Evolutionary conservation across 2,888 invertebrate species (phyloP).

Genomic region (Copidosoma aretas): DNA sequence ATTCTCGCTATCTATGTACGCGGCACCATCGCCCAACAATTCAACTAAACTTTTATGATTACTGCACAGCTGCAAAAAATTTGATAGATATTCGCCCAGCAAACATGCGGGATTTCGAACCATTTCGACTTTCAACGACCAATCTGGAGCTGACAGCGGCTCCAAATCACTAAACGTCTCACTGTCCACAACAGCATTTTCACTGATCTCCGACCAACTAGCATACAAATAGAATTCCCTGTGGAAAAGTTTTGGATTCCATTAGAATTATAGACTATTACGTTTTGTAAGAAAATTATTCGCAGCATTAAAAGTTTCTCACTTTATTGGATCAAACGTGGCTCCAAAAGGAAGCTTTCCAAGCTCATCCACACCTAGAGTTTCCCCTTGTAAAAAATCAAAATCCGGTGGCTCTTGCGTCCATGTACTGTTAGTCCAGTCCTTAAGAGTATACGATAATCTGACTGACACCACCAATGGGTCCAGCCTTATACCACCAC

Average conservation of each 20-base stretch:
- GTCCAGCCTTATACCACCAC: slow-evolving; percentile 63
- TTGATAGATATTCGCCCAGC: slow-evolving; percentile 76
- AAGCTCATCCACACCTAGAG: slow-evolving; percentile 65
- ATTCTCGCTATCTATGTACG: slow-evolving; percentile 57
- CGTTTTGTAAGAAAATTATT: slow-evolving; percentile 18
- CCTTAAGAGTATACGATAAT: slow-evolving; percentile 75
- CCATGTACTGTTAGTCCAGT: slow-evolving; percentile 71
- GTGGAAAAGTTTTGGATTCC: slow-evolving; percentile 26
- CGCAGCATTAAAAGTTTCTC: slow-evolving; percentile 33
- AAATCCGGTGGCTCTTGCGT: slow-evolving; percentile 68
- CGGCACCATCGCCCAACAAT: slow-evolving; percentile 66
- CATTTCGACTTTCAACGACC: slow-evolving; percentile 75
- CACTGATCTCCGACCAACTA: slow-evolving; percentile 86
- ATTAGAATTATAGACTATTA: slow-evolving; percentile 24
- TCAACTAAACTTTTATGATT: slow-evolving; percentile 65
- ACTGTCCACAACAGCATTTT: slow-evolving; percentile 86
- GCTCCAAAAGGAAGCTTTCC: slow-evolving; percentile 83
- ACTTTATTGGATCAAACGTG: slow-evolving; percentile 77
- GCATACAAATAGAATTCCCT: slow-evolving; percentile 79
- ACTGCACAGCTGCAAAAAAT: slow-evolving; percentile 73
- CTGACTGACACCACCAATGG: slow-evolving; percentile 77
- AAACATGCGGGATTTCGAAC: slow-evolving; percentile 76
- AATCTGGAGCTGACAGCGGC: slow-evolving; percentile 79
- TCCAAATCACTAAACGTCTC: slow-evolving; percentile 88
- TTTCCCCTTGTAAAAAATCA: slow-evolving; percentile 66